Evolutionary conservation across 2,888 invertebrate species (phyloP), one percentile per base, ranked within the genome.

Genomic region (Steinernema carpocapsae): DNA sequence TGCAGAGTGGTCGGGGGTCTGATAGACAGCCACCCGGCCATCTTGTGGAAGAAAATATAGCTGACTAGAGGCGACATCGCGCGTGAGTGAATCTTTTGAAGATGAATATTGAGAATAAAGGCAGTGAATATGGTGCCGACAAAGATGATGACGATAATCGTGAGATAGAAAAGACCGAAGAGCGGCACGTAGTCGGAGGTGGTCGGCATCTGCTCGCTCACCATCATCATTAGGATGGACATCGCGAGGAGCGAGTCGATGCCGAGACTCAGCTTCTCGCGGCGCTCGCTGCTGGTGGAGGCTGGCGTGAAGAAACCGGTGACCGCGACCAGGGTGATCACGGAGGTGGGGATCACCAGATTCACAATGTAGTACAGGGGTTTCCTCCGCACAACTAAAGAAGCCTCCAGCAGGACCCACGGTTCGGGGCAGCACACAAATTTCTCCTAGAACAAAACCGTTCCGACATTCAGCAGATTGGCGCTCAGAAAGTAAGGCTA

Each of bases 191-290:
- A 86, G 70, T 86, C 86, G 2, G 81, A 82, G 0, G 89, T 89
- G 1, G 89, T 88, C 0, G 89, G 89, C 89, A 89, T 89, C 76
- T 88, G 89, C 76, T 89, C 89, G 1, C 75, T 75, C 14, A 89
- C 88, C 79, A 89, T 88, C 81, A 89, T 87, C 88, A 89, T 88
- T 77, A 89, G 88, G 76, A 89, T 89, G 4, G 88, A 88, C 85
- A 89, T 89, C 17, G 89, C 89, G 74, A 89, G 83, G 12, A 86
- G 82, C 7, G 86, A 86, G 76, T 86, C 86, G 73, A 86, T 86
- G 59, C 86, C 86, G 26, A 87, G 78, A 29, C 83, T 84, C 3
- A 87, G 77, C 72, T 86, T 86, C 75, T 86, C 86, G 6, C 85
- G 74, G 64, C 87, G 75, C 71, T 87, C 87, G 14, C 89, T 89